Evolutionary conservation across 2,113 vertebrate species (phyloP).

Genomic region (Cyanistes caeruleus): DNA sequence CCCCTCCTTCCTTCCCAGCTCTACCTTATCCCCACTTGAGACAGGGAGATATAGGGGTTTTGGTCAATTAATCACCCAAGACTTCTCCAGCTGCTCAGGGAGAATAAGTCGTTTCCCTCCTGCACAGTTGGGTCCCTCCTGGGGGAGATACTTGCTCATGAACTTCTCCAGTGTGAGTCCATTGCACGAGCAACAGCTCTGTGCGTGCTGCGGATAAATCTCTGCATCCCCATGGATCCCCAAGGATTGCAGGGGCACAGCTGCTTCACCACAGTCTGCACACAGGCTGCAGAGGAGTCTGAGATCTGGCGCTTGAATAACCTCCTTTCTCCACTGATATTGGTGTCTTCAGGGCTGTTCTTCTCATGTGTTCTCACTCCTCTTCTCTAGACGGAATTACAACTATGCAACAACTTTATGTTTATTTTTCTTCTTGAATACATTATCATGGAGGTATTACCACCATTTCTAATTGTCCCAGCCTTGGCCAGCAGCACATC

Average conservation of each 20-base stretch:
- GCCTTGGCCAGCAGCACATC: background rate
- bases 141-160: fast-evolving
- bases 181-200: fast-evolving
- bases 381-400: background rate
- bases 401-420: background rate
- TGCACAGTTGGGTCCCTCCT: background rate
- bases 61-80: background rate
- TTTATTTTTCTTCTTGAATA: background rate
- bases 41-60: background rate
- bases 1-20: background rate
- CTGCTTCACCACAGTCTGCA: background rate
- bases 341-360: background rate
- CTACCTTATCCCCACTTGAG: background rate
- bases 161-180: background rate
- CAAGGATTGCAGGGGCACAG: background rate
- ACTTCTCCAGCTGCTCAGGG: background rate
- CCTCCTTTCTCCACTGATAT: background rate
- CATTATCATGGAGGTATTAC: fast-evolving
- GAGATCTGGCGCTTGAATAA: fast-evolving
- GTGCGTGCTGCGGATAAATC: fast-evolving
- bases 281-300: background rate
- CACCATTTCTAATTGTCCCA: background rate
- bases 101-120: fast-evolving
- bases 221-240: background rate
- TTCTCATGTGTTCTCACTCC: background rate